Base-by-base conservation (phyloP, 1,140 invertebrate genomes). In the Dreissena rostriformis region DNA sequence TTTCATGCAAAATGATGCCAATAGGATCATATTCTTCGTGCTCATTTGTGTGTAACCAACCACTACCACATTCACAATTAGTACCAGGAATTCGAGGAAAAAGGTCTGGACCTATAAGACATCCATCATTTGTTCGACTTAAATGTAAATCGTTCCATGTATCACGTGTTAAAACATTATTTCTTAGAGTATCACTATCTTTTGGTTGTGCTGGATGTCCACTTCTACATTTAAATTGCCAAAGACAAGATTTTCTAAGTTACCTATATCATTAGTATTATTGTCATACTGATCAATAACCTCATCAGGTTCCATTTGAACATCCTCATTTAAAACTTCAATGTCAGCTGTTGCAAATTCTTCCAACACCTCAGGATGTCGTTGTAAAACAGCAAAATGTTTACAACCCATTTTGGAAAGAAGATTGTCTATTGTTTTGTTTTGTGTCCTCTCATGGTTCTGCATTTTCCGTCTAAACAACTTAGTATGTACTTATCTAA, bases 391-490 rank as follows among this genome's bases (percentile, higher is more conserved):
- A 39, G 26, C 15, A 39, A 71, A 10, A 22, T 74, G 72, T 74
- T 61, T 74, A 26, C 51, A 74, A 6, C 53, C 51, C 1, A 24
- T 14, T 51, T 4, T 52, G 22, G 2, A 52, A 19, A 26, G 12
- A 61, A 84, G 71, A 53, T 17, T 19, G 17, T 66, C 65, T 53
- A 79, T 55, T 39, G 39, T 65, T 84, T 84, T 66, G n/a, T 77
- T 73, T 84, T 84, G 57, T 66, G 61, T 10, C 82, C 82, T 66
- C 63, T 72, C 55, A 24, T 39, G 29, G 66, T 55, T 76, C 55
- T 61, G 53, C 82, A 84, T 17, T 61, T 28, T 28, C 75, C 82
- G 67, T 83, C 77, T 28, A 76, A 29, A n/a, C 73, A 76, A 10
- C 67, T 63, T 22, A 71, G 22, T 17, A 77, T 70, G 39, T 76